These are phyloP conservation scores for Orbicella faveolata DNA, from an alignment of 64 coral and sea anemone genomes.

Conservation along the genomic window DNA sequence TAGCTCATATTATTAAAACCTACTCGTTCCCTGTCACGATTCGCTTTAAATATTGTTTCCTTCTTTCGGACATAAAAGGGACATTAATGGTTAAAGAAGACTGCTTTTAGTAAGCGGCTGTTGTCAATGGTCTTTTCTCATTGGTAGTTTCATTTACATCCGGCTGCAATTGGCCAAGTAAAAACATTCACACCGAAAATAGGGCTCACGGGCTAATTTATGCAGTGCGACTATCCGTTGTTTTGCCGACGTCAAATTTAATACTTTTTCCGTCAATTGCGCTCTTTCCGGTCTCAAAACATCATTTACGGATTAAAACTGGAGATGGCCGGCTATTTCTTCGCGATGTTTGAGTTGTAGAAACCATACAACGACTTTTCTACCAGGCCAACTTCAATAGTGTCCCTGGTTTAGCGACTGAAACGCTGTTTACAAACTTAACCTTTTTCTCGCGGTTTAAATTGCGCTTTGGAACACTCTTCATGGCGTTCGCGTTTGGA, in stretches of 20 bases:
- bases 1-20: background rate
- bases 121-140: background rate
- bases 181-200: conserved; percentile 16
- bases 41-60: background rate
- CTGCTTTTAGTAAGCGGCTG: background rate
- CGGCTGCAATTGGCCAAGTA: background rate
- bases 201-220: conserved; percentile 19
- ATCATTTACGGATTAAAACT: background rate
- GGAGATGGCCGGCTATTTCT: background rate
- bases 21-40: background rate
- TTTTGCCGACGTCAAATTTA: background rate
- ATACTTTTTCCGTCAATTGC: background rate
- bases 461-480: background rate
- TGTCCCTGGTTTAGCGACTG: background rate
- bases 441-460: background rate
- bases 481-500: conserved; percentile 47
- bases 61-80: background rate
- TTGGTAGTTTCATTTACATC: conserved; percentile 15
- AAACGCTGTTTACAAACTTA: conserved; percentile 9
- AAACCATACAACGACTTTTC: background rate
- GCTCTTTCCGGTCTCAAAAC: background rate
- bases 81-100: background rate
- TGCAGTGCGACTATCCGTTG: background rate
- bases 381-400: background rate
- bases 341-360: background rate